Base-by-base conservation (phyloP, 2,888 invertebrate genomes). In the Deroplatys truncata region DNA sequence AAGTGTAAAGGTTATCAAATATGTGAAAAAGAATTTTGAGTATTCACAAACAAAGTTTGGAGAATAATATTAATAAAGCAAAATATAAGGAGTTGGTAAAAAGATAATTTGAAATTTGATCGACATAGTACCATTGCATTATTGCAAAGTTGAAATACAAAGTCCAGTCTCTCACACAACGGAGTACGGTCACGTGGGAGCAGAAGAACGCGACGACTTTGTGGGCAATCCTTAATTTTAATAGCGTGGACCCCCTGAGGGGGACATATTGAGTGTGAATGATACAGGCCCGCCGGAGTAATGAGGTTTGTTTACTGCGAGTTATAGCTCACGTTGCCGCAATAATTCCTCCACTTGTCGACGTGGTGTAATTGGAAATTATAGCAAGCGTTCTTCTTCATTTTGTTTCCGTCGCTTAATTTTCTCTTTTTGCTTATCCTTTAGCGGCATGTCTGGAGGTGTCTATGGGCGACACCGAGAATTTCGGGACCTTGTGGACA, bases 301-400 rank as follows among this genome's bases (percentile, higher is more conserved):
- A 90, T 90, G 88, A 90, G 88, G 89, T 90, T 90, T 90, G 90
- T 90, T 90, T 90, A 89, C 88, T 85, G 72, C 86, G 89, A 90
- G 89, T 86, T 87, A 90, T 90, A 89, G 88, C 88, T 90, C 89
- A 89, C 89, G 90, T 56, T 31, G 84, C n/a, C 20, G 86, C 83
- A 35, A 86, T 89, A 89, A 31, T 89, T 89, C 84, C 49, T 89
- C 86, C 86, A 86, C 84, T 84, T 87, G 89, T 85, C 90, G 82
- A 85, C 83, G 84, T 84, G 84, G 89, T 88, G 90, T 90, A 90
- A 90, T 90, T 90, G 90, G 90, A 89, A 90, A 85, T 89, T 90
- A 90, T 90, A 88, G 86, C 85, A 88, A 84, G 56, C 89, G 88
- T 90, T 87, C 83, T 90, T 87, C 83, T 87, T 89, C 89, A 89